These are phyloP conservation scores for Pseudomyrmex flavicornis DNA, from an alignment of 1,140 invertebrate species.

Conservation along the genomic window DNA sequence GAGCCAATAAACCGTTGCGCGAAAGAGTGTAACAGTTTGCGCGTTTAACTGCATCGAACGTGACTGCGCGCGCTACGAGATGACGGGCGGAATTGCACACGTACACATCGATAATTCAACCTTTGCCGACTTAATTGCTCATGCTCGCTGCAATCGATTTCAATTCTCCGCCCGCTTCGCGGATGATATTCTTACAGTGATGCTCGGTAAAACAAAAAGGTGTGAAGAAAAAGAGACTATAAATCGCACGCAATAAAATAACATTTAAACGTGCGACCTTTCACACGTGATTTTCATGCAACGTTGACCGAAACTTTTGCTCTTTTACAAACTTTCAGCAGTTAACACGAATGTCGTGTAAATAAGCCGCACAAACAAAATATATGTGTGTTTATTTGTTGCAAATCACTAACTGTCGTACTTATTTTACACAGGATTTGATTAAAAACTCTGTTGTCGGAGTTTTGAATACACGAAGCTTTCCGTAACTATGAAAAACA, in stretches of 20 bases:
- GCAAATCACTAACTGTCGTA: not conserved
- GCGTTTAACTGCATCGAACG: conserved; percentile 45
- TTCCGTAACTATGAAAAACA: not conserved
- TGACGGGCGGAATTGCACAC: conserved; percentile 22
- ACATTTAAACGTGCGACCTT: not conserved
- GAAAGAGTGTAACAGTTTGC: conserved; percentile 49
- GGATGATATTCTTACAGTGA: not conserved
- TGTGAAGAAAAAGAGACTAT: not conserved
- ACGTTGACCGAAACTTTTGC: not conserved
- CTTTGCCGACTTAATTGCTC: conserved; percentile 44
- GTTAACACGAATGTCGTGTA: too few species aligned
- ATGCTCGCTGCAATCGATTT: conserved; percentile 20
- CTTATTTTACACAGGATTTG: not conserved
- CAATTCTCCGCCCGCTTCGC: conserved; percentile 10
- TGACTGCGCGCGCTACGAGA: conserved; percentile 23
- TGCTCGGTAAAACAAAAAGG: not conserved
- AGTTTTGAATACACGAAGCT: too few species aligned
- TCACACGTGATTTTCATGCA: conserved; percentile 4
- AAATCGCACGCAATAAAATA: conserved; percentile 5
- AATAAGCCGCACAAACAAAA: not conserved
- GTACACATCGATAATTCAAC: conserved; percentile 30
- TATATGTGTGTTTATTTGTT: conserved; percentile 8
- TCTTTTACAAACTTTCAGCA: not conserved
- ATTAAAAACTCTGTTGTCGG: too few species aligned
- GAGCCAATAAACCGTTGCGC: conserved; percentile 54